phyloP scores from a whole-genome alignment of 1,140 invertebrate species.

The Lucilia cuprina region DNA sequence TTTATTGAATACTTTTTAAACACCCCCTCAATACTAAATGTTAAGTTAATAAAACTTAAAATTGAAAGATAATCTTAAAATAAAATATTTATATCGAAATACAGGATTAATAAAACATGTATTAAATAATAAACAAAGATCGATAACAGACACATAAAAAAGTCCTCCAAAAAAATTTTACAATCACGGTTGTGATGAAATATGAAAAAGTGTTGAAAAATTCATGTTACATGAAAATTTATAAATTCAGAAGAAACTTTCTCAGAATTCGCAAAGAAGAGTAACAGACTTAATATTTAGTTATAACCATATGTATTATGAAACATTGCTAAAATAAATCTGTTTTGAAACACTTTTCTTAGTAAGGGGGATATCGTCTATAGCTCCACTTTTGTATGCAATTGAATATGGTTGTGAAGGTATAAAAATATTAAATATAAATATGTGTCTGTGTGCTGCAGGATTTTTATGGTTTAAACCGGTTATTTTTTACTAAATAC shows the following conservation, averaged over 20 bases:
- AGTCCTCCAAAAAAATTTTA: neutral
- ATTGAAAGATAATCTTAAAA: neutral
- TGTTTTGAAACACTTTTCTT: no score
- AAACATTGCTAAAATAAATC: no score
- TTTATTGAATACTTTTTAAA: constrained; percentile 1
- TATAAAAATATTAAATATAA: no score
- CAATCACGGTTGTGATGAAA: neutral
- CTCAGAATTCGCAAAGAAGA: neutral
- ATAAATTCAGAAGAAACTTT: neutral
- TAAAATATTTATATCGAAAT: neutral
- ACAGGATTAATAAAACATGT: neutral
- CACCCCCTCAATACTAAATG: neutral
- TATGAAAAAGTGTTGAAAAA: constrained; percentile 18
- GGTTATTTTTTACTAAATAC: no score
- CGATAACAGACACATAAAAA: constrained; percentile 13
- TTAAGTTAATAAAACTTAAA: neutral
- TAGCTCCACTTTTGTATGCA: no score
- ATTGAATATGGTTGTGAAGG: no score
- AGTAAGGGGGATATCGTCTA: no score
- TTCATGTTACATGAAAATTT: neutral
- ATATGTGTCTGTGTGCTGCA: no score
- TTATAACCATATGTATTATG: no score
- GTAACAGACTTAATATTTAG: neutral
- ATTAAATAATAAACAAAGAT: neutral
- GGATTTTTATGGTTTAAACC: no score